phyloP scores from a whole-genome alignment of 2,888 invertebrate genomes.

The Suillia variegata region DNA sequence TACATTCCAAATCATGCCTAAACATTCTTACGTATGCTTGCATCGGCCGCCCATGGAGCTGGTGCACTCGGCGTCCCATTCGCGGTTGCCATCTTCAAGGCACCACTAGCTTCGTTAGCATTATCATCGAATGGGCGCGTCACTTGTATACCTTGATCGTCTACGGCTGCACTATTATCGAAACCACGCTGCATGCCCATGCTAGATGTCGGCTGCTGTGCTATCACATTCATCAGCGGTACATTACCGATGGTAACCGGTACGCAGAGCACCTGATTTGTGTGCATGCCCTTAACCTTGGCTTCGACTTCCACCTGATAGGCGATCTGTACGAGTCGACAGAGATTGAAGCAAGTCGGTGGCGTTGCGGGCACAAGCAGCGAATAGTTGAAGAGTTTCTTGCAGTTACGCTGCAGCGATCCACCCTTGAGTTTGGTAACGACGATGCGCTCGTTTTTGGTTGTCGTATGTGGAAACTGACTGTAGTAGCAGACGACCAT shows the following conservation, averaged over 20 bases:
- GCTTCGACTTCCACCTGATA: constrained; percentile 51
- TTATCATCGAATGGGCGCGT: too few species aligned
- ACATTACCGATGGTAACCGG: constrained; percentile 58
- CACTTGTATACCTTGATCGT: too few species aligned
- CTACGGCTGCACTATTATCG: background rate
- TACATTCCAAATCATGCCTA: background rate
- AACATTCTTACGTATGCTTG: constrained; percentile 34
- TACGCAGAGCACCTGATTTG: constrained; percentile 38
- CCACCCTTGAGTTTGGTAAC: constrained; percentile 41
- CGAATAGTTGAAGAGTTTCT: constrained; percentile 41
- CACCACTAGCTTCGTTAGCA: constrained; percentile 9
- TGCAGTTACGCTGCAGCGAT: constrained; percentile 35
- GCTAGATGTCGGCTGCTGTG: constrained; percentile 27
- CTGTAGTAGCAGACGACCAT: constrained; percentile 48
- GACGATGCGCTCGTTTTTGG: constrained; percentile 40
- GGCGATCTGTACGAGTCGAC: constrained; percentile 50
- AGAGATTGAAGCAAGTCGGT: constrained; percentile 49
- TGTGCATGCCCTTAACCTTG: constrained; percentile 44
- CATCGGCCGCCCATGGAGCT: constrained; percentile 40
- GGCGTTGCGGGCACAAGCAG: constrained; percentile 53
- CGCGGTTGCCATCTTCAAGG: background rate
- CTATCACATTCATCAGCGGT: constrained; percentile 37
- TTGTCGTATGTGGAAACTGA: constrained; percentile 31
- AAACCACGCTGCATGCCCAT: background rate
- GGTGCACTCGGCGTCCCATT: background rate